Percentiles rank a stretch among this genome's conserved stretches.
These are phyloP conservation scores for Arge pagana DNA, from an alignment of 2,888 invertebrate species.

Conservation along the genomic window DNA sequence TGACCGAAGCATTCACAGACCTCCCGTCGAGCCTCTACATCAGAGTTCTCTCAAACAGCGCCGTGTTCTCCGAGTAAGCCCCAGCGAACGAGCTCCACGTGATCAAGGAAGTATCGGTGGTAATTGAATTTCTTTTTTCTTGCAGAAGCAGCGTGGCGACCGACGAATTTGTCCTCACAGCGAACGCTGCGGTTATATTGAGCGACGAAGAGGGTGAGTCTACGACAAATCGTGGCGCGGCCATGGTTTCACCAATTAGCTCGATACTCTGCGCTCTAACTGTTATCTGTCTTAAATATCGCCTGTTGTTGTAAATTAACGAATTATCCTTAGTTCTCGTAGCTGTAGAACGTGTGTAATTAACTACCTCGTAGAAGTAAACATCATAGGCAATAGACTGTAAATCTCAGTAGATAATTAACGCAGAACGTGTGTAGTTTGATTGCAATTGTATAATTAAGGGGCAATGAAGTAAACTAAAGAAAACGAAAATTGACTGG, in stretches of 20 bases:
- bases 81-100: background rate
- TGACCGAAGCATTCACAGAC: constrained; percentile 37
- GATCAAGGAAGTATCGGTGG: background rate
- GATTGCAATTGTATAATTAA: background rate
- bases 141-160: background rate
- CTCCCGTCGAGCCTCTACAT: constrained; percentile 35
- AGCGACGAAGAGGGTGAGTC: constrained; percentile 8
- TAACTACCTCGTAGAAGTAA: background rate
- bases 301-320: constrained; percentile 1
- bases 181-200: constrained; percentile 19
- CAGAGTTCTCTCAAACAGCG: background rate
- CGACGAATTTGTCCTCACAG: constrained; percentile 2
- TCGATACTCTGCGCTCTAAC: background rate
- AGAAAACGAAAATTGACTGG: background rate
- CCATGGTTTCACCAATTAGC: background rate
- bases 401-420: too few relatives aligned
- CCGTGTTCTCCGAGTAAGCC: constrained; percentile 3
- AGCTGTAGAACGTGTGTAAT: background rate
- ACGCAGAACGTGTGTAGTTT: too few relatives aligned
- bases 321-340: background rate
- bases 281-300: background rate
- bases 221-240: background rate
- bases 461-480: background rate
- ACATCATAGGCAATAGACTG: too few relatives aligned
- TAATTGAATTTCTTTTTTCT: background rate